phyloP scores from a whole-genome alignment of 23 tunicate genomes.

The Botrylloides violaceus region DNA sequence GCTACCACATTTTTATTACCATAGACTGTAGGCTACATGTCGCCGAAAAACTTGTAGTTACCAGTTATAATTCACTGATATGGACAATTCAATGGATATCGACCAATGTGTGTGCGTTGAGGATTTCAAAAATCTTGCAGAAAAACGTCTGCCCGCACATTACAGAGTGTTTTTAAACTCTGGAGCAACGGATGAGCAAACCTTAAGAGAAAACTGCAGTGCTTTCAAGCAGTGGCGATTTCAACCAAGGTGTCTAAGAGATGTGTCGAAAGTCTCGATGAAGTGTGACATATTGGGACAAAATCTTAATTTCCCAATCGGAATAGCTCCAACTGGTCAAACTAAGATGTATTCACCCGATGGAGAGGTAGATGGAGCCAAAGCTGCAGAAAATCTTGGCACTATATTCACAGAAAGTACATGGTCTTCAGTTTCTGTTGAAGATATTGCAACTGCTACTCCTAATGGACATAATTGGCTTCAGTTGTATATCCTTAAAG shows the following conservation, averaged over 20 bases:
- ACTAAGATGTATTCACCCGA: background rate
- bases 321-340: background rate
- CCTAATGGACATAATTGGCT: constrained; percentile 39
- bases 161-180: background rate
- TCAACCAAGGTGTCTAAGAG: background rate
- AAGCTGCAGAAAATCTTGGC: constrained; percentile 37
- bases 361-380: background rate
- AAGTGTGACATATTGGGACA: background rate
- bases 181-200: constrained; percentile 58
- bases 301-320: background rate
- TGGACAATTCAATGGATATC: too few relatives aligned
- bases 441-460: constrained; percentile 34
- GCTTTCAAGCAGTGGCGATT: background rate
- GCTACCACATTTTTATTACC: too few relatives aligned
- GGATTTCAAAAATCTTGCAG: background rate
- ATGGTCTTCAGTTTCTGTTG: constrained; percentile 46
- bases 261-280: background rate
- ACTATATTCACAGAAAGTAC: constrained; percentile 53
- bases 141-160: background rate
- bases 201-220: constrained; percentile 34
- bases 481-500: constrained; percentile 61
- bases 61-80: too few relatives aligned
- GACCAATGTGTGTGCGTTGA: background rate
- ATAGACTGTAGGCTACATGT: too few relatives aligned
- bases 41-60: too few relatives aligned